Base-by-base conservation (phyloP, 2,888 invertebrate species). In the Catocala fraxini region DNA sequence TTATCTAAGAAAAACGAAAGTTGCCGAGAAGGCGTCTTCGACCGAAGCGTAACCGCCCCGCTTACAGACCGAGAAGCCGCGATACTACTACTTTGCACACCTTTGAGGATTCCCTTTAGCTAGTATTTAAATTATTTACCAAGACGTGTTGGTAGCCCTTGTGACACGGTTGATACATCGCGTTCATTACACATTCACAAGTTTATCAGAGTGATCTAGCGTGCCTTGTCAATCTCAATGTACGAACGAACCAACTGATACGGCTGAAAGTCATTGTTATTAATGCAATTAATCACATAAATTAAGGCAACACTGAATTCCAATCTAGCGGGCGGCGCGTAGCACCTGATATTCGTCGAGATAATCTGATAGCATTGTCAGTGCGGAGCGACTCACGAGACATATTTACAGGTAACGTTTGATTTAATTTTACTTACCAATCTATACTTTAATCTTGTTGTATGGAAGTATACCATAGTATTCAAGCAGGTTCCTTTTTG, bases 141-240 rank as follows among this genome's bases (percentile, higher is more conserved):
- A n/a, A 0, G 9, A n/a, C n/a, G n/a, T 39, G 6, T n/a, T 52
- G 46, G 13, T 25, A 58, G 1, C 58, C 46, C 46, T 52, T 11
- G 15, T 35, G 47, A 15, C 41, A 39, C 41, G 47, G 34, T 15
- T n/a, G n/a, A 45, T 53, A 49, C 15, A 4, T 33, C 45, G 10
- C 35, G n/a, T 48, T 63, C 56, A 65, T 68, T 65, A 70, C 60
- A 58, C 47, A 68, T 68, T 71, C 63, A 68, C 52, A 43, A 59
- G 59, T 59, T 67, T 57, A 62, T 58, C 59, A 64, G 41, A 62
- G 48, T 39, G 35, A 73, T 72, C 62, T 60, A 59, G 62, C 69
- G 59, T 56, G 56, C 54, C 51, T 65, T 66, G 47, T 73, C 71
- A 59, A 53, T 69, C 59, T 62, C 57, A 63, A 63, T 63, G 33